phyloP scores from a whole-genome alignment of 2,797 vertebrate species.

The Alauda arvensis region DNA sequence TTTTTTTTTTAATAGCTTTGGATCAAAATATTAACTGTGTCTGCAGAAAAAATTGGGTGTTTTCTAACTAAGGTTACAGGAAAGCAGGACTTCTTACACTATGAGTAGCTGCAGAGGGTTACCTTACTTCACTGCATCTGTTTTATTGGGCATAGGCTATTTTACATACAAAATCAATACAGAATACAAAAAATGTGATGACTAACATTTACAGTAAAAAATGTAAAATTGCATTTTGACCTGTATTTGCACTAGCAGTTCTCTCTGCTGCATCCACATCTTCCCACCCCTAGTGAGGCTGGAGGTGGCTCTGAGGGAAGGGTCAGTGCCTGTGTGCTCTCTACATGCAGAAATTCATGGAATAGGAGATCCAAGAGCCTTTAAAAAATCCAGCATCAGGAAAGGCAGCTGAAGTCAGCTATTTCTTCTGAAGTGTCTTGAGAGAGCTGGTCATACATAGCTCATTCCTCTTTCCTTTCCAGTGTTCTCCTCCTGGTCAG shows the following conservation, averaged over 20 bases:
- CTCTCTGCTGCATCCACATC: neutral
- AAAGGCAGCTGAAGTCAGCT: conserved; percentile 33
- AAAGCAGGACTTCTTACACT: neutral
- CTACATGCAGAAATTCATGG: neutral
- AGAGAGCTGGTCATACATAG: neutral
- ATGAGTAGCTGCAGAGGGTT: neutral
- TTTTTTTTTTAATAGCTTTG: neutral
- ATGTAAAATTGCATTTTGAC: conserved; percentile 46
- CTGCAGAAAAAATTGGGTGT: neutral
- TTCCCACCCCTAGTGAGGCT: neutral
- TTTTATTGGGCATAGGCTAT: conserved; percentile 57
- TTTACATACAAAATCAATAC: conserved; percentile 65
- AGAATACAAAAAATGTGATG: conserved; percentile 62
- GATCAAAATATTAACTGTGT: neutral
- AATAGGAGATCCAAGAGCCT: conserved; percentile 22
- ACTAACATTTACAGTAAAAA: conserved; percentile 63
- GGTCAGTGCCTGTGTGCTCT: neutral
- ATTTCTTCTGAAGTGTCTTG: conserved; percentile 19
- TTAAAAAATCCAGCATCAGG: conserved; percentile 13
- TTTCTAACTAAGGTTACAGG: neutral
- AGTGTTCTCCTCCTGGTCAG: conserved; percentile 1
- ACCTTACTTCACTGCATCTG: conserved; percentile 39
- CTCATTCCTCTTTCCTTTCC: neutral
- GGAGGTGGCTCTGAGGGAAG: conserved; percentile 8
- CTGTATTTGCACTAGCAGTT: conserved; percentile 7